Percentiles rank a stretch among this genome's conserved stretches.
phyloP scores from a whole-genome alignment of 2,113 vertebrate genomes.

The Atlantisia rogersi region DNA sequence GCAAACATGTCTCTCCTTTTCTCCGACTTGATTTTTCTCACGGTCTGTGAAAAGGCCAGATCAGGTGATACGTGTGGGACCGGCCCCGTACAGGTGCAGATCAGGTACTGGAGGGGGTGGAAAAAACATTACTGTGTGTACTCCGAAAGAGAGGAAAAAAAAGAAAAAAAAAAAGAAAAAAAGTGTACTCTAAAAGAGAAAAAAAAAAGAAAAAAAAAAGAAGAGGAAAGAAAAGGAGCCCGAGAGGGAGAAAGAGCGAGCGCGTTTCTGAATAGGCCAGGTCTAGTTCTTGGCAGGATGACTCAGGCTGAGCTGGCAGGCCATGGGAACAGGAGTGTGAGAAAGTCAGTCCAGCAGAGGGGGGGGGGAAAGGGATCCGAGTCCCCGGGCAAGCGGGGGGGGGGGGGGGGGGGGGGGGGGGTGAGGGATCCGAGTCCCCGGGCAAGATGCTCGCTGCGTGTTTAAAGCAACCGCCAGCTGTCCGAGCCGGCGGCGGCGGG shows the following conservation, averaged over 20 bases:
- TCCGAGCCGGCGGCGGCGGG: background rate
- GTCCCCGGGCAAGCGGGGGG: constrained; percentile 58
- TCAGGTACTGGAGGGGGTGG: constrained; percentile 76
- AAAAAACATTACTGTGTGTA: constrained; percentile 60
- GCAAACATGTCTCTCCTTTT: constrained; percentile 73
- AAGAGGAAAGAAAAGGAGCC: background rate
- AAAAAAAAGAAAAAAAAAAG: no score
- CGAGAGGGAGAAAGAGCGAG: background rate
- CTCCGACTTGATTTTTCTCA: constrained; percentile 81
- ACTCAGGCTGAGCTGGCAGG: constrained; percentile 81
- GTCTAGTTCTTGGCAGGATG: constrained; percentile 78
- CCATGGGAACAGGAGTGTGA: constrained; percentile 90
- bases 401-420: background rate
- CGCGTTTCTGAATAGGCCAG: constrained; percentile 73
- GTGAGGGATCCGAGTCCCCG: constrained; percentile 29
- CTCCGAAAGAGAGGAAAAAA: background rate
- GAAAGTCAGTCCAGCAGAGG: constrained; percentile 89
- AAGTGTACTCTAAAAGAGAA: background rate
- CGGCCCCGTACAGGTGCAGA: constrained; percentile 84
- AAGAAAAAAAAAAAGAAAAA: background rate
- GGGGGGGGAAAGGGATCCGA: background rate
- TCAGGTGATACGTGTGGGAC: constrained; percentile 85
- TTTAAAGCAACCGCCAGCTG: constrained; percentile 32
- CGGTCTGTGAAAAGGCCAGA: constrained; percentile 78
- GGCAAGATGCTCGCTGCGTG: constrained; percentile 49